Percentiles rank a stretch among this genome's conserved stretches.
Conservation (phyloP, 2,113 vertebrate species). For the Progne subis region DNA sequence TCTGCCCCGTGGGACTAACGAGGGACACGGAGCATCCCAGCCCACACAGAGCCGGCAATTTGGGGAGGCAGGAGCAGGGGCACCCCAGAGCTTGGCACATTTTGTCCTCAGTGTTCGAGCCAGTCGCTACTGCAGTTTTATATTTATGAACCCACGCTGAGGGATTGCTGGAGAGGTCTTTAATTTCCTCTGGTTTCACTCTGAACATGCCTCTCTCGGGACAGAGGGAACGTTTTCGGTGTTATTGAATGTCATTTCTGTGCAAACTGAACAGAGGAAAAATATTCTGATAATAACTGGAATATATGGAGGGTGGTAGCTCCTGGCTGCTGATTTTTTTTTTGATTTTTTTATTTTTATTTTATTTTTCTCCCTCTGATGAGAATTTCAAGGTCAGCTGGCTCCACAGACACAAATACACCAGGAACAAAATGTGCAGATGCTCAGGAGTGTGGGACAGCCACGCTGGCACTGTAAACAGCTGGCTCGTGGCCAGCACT, state of each 20-base stretch:
- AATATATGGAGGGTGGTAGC: background rate
- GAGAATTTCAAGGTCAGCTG: constrained; percentile 52
- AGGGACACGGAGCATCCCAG: background rate
- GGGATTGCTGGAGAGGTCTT: constrained; percentile 46
- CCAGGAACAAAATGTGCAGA: constrained; percentile 52
- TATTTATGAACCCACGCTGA: background rate
- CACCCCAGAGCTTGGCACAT: background rate
- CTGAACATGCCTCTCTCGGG: constrained; percentile 1
- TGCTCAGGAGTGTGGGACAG: constrained; percentile 27
- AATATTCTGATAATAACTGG: background rate
- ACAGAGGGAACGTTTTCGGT: background rate
- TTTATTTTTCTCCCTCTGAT: background rate
- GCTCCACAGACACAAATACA: constrained; percentile 10
- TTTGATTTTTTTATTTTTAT: too few relatives aligned
- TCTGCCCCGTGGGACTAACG: accelerated
- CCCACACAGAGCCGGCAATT: accelerated
- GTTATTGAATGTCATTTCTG: constrained; percentile 27
- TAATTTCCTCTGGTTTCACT: constrained; percentile 45
- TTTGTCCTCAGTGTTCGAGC: background rate
- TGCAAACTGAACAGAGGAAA: background rate
- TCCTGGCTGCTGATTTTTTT: background rate
- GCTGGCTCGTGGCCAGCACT: background rate
- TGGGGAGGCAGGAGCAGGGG: accelerated
- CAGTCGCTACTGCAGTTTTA: background rate
- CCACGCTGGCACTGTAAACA: background rate